Evolutionary conservation across 2,113 vertebrate species (phyloP).

Genomic region (Anthoscopus minutus): DNA sequence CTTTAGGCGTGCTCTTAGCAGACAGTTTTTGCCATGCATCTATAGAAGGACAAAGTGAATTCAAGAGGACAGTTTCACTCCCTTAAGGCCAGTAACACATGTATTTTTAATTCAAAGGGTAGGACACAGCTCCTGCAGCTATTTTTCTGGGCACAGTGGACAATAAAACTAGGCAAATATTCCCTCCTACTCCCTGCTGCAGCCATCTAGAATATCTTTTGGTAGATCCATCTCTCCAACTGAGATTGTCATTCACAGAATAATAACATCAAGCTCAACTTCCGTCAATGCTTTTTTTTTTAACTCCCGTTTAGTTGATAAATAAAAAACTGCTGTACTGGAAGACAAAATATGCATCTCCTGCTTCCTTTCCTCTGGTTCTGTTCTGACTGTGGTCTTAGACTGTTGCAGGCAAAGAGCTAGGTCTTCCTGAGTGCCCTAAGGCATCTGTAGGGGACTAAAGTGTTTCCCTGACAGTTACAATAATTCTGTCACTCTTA

Average conservation of each 20-base stretch:
- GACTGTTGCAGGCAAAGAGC: not conserved
- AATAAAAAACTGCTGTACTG: not conserved
- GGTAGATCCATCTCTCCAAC: rapidly evolving
- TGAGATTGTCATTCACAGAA: not conserved
- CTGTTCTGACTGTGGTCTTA: not conserved
- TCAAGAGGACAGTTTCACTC: not conserved
- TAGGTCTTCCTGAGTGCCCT: not conserved
- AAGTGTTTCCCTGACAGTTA: not conserved
- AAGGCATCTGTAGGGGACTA: not conserved
- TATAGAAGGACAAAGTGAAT: not conserved
- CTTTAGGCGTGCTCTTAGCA: not conserved
- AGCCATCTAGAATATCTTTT: not conserved
- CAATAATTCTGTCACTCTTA: not conserved
- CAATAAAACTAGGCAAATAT: not conserved
- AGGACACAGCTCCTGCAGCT: not conserved
- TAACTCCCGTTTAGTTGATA: not conserved
- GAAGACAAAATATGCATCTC: not conserved
- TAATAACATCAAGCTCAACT: not conserved
- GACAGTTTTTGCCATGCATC: not conserved
- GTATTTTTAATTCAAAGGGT: not conserved
- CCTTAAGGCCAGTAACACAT: not conserved
- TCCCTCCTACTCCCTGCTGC: rapidly evolving
- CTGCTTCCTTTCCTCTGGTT: not conserved
- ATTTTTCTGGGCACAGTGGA: not conserved
- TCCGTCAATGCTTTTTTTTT: not conserved